These are phyloP conservation scores for Falco novaeseelandiae DNA, from an alignment of 2,797 vertebrate species.

Conservation along the genomic window DNA sequence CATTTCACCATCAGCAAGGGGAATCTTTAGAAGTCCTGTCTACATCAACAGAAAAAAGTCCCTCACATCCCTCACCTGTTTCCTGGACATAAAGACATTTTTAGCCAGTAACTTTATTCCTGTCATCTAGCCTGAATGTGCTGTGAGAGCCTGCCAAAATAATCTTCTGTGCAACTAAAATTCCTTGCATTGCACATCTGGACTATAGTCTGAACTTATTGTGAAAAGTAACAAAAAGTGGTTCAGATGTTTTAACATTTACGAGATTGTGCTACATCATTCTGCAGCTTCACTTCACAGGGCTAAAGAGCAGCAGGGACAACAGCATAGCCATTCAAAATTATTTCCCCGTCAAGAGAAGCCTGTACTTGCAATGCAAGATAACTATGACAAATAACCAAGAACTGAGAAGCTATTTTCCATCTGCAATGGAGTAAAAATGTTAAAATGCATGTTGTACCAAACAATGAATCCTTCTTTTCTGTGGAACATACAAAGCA, in stretches of 20 bases:
- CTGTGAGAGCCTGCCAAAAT: neutral
- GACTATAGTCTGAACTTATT: slow-evolving; percentile 29
- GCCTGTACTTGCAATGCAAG: neutral
- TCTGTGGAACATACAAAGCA: neutral
- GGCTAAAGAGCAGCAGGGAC: neutral
- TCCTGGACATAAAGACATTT: neutral
- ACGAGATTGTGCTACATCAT: neutral
- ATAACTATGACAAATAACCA: neutral
- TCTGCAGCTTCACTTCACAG: neutral
- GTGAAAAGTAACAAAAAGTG: slow-evolving; percentile 11
- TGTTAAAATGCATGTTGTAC: neutral
- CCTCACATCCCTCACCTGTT: neutral
- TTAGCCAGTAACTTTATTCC: slow-evolving; percentile 20
- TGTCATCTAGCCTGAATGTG: neutral
- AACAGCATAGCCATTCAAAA: neutral
- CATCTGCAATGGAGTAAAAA: neutral
- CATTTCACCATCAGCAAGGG: slow-evolving; percentile 2
- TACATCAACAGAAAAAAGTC: slow-evolving; percentile 22
- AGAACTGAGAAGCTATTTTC: neutral
- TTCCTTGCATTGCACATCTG: neutral
- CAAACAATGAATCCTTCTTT: neutral
- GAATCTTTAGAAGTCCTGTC: neutral
- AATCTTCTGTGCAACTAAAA: neutral
- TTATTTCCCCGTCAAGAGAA: neutral
- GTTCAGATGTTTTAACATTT: neutral